Conservation (phyloP, 1,140 invertebrate species). For the Lasioglossum baleicum region DNA sequence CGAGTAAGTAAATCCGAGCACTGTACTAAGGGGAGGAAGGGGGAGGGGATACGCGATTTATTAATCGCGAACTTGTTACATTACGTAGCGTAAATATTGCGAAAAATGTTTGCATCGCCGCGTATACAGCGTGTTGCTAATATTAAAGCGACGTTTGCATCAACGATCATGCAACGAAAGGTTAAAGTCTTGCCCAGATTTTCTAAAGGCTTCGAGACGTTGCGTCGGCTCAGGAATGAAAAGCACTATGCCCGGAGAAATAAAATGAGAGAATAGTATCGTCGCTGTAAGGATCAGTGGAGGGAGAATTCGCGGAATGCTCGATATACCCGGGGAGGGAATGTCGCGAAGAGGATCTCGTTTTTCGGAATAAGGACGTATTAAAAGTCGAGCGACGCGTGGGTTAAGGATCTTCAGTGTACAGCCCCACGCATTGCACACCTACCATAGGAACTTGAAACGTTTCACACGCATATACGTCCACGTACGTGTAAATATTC, state of each 20-base stretch:
- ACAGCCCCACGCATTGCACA: constrained; percentile 17
- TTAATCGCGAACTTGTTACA: too few relatives aligned
- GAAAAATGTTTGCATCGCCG: background rate
- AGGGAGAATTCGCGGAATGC: background rate
- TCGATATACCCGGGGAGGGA: background rate
- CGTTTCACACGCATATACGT: constrained; percentile 28
- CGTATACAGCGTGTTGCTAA: background rate
- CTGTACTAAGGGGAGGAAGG: too few relatives aligned
- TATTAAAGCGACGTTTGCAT: background rate
- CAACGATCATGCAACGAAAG: background rate
- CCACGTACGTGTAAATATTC: constrained; percentile 43
- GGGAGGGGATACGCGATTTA: background rate
- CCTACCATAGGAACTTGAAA: constrained; percentile 11
- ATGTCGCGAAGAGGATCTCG: background rate
- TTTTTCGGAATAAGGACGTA: background rate
- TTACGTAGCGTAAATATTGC: too few relatives aligned
- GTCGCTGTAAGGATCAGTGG: background rate
- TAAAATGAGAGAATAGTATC: background rate
- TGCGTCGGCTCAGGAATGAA: background rate
- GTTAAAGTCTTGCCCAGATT: background rate
- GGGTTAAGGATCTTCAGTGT: constrained; percentile 21
- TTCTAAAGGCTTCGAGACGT: background rate
- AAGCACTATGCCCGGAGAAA: background rate
- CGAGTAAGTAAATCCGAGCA: too few relatives aligned
- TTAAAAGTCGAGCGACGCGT: background rate